Evolutionary conservation across 2,888 invertebrate genomes (phyloP).

Genomic region (Stenotaenia linearis): DNA sequence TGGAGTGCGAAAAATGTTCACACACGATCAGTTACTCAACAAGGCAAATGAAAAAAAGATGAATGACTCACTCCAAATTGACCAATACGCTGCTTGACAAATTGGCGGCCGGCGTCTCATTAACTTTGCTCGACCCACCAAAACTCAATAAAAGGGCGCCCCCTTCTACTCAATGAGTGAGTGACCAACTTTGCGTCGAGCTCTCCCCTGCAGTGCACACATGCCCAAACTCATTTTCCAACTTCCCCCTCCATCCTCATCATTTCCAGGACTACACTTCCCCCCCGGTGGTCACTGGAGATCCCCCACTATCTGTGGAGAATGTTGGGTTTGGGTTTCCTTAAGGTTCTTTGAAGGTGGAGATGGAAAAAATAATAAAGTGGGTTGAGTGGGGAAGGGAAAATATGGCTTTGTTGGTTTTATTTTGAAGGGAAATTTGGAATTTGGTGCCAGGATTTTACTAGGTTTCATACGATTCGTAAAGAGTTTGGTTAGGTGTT

Average conservation of each 20-base stretch:
- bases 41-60: not conserved
- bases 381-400: not conserved
- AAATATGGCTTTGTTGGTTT: not conserved
- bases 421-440: too few species aligned
- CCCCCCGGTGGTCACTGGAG: not conserved
- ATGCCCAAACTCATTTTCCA: not conserved
- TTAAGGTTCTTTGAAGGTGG: not conserved
- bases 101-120: not conserved
- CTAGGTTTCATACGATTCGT: too few species aligned
- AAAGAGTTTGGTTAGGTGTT: too few species aligned
- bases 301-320: not conserved
- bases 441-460: too few species aligned
- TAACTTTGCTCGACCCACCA: not conserved
- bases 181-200: not conserved
- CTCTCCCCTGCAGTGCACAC: not conserved
- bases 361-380: not conserved
- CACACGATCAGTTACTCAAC: not conserved
- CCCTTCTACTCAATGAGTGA: not conserved
- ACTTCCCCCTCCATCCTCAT: not conserved
- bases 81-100: not conserved
- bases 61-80: not conserved
- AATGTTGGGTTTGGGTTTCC: not conserved
- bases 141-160: not conserved
- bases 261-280: not conserved
- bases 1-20: not conserved